phyloP scores from a whole-genome alignment of 2,797 vertebrate species.

The Platyrinchus mystaceus region DNA sequence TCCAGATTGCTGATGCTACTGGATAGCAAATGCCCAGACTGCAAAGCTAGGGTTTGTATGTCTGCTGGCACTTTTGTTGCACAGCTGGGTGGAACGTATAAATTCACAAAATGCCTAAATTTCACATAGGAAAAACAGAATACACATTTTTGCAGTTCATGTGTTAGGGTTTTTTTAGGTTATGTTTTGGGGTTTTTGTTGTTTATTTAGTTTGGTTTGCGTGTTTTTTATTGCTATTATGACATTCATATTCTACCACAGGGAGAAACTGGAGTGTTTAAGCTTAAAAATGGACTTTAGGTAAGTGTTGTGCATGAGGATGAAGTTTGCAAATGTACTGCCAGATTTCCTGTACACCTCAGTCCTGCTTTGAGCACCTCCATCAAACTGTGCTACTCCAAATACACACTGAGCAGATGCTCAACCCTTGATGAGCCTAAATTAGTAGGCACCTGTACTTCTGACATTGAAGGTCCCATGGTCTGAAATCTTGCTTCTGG shows the following conservation, averaged over 20 bases:
- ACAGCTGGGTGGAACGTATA: neutral
- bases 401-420: neutral
- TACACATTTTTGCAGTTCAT: neutral
- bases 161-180: neutral
- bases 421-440: neutral
- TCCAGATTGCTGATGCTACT: neutral
- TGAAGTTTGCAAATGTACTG: neutral
- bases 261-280: neutral
- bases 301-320: neutral
- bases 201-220: neutral
- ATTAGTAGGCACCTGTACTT: neutral
- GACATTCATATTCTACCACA: neutral
- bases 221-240: neutral
- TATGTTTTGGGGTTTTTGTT: rapidly evolving
- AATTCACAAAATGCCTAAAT: neutral
- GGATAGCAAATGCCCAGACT: neutral
- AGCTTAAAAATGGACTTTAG: neutral
- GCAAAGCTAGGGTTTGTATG: neutral
- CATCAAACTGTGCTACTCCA: neutral
- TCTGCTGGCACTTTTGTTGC: neutral
- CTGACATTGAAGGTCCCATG: neutral
- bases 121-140: neutral
- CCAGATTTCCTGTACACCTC: neutral
- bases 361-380: neutral
- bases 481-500: neutral